Evolutionary conservation across 2,797 vertebrate species (phyloP), one percentile per base, ranked within the genome.

Genomic region (Enteromius unitaeniatus): DNA sequence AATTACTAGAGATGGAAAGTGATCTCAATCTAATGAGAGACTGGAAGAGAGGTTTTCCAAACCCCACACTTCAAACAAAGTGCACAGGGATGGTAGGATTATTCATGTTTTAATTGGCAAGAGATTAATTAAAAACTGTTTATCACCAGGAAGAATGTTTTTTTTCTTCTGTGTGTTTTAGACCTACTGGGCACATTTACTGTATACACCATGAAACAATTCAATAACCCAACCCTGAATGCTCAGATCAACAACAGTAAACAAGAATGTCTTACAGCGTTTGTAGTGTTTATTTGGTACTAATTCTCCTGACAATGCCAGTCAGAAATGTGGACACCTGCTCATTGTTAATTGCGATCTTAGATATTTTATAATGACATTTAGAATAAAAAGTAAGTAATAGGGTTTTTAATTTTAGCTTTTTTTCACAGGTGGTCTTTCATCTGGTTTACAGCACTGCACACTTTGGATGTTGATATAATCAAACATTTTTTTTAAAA

Each of bases 51-150:
- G 37, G 51, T 64, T 78, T 78, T 78, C 65, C 67, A 72, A 58
- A 21, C 65, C 81, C 40, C 82, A 72, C 67, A 70, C 67, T 78
- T 84, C 40, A 78, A 84, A 84, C 34, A 49, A 67, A 79, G 68
- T 69, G 81, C 23, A 75, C 42, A n/a, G 67, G 67, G 74, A 79
- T 6, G 14, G 74, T 40, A 77, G 70, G 69, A 84, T 87, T 90
- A 86, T 86, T 85, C 83, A 53, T 84, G 62, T 81, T 86, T 85
- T 85, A 87, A 88, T 85, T 87, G 82, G 74, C 84, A 74, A 65
- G 82, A 86, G 83, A 86, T 87, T 86, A 88, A 90, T 87, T 86
- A 85, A 79, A n/a, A 80, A 76, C 75, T 84, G 82, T 88, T 87
- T 86, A 84, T 87, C 84, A 65, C 62, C 51, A 82, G 75, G 47